Base-by-base conservation (phyloP, 2,797 vertebrate species). In the Ibycter americanus region DNA sequence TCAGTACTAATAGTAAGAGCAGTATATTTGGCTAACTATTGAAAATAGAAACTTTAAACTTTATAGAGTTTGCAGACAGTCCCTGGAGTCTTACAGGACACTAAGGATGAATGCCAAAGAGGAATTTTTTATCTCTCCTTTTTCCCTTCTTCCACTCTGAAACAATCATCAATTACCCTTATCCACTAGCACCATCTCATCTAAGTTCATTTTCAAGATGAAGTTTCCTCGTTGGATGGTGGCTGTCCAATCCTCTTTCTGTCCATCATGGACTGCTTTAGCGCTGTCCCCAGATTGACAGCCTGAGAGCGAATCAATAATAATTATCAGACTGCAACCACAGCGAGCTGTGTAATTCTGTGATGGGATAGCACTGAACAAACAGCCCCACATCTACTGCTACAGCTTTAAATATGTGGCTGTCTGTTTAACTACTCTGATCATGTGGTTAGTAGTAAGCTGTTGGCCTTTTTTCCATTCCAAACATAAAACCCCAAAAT, bases 131-230 rank as follows among this genome's bases (percentile, higher is more conserved):
- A 95, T 97, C 97, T 97, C 96, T 97, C 86, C 96, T 97, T 98
- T 95, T 98, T 90, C 91, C 95, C 91, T 97, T 98, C 95, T 97
- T 97, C 96, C 92, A 91, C 97, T 98, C 98, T 99, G 98, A 99
- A 99, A 99, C 98, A 99, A 99, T 99, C 98, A 99, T 99, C 99
- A 99, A 98, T 99, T 99, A 99, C 98, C 96, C 98, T 99, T 99
- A 99, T 99, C 99, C 98, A 98, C 98, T 97, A 93, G 96, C 98
- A 98, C 98, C 98, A 99, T 99, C 99, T 99, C 99, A 98, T 98
- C 98, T 98, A 98, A 98, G 98, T 99, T 99, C 98, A 98, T 99
- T 99, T 99, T 98, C 98, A 97, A 98, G 98, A 99, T 98, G 98
- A 98, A 98, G 98, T 98, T 99, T 99, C 98, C 98, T 98, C 95